These are phyloP conservation scores for Dreissena rostriformis DNA, from an alignment of 1,140 invertebrate genomes.

Conservation along the genomic window DNA sequence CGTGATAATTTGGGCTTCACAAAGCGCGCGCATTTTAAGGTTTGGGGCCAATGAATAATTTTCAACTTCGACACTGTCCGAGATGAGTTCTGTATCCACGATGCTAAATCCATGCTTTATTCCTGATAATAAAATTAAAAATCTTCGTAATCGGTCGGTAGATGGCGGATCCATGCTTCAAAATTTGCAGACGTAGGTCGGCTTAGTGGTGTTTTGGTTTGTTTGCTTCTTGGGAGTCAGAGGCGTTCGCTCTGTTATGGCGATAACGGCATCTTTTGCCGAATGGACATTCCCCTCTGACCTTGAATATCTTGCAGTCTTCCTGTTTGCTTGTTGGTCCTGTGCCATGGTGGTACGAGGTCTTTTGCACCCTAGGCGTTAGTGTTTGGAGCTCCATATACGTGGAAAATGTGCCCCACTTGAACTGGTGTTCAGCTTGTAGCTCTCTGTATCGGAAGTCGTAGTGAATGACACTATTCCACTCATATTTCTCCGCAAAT, in stretches of 20 bases:
- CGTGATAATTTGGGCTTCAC: background rate
- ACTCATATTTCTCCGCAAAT: background rate
- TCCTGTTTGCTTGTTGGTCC: background rate
- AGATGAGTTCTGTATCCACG: background rate
- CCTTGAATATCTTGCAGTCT: background rate
- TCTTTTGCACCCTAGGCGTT: background rate
- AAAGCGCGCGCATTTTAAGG: slow-evolving; percentile 12
- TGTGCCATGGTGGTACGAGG: background rate
- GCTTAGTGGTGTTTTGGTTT: background rate
- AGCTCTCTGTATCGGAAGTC: background rate
- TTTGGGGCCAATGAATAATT: slow-evolving; percentile 1
- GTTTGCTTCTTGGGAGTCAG: background rate
- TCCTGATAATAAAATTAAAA: background rate
- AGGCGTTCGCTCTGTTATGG: background rate
- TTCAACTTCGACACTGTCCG: background rate
- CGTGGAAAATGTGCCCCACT: background rate
- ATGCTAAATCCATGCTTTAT: background rate
- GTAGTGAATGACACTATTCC: background rate
- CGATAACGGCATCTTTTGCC: background rate
- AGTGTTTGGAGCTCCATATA: background rate
- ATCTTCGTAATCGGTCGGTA: background rate
- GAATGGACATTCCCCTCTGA: slow-evolving; percentile 4
- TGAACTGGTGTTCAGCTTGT: background rate
- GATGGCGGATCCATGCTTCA: background rate
- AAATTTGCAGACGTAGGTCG: slow-evolving; percentile 1